Evolutionary conservation across 1,140 invertebrate species (phyloP).

Genomic region (Drosophila lacertosa): DNA sequence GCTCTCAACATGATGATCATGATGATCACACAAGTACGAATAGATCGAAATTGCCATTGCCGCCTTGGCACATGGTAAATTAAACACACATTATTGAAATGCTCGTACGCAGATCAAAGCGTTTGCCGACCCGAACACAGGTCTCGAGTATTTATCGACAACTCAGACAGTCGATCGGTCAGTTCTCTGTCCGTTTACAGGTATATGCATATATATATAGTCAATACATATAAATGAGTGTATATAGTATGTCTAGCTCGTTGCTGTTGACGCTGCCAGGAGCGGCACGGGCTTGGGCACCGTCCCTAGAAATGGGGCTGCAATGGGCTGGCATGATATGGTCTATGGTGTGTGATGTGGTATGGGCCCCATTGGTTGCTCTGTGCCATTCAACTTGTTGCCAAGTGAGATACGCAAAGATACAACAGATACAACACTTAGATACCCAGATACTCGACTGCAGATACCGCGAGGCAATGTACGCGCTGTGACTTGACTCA

Average conservation of each 20-base stretch:
- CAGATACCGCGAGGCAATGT: slow-evolving; percentile 29
- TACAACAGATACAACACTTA: slow-evolving; percentile 33
- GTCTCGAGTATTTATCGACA: slow-evolving; percentile 50
- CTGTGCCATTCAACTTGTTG: slow-evolving; percentile 69
- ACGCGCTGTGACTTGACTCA: slow-evolving; percentile 10
- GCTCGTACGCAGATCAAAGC: slow-evolving; percentile 43
- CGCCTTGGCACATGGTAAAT: slow-evolving; percentile 40
- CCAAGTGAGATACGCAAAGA: slow-evolving; percentile 59
- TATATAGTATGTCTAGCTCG: slow-evolving; percentile 14
- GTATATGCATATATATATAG: slow-evolving; percentile 10
- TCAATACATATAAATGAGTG: slow-evolving; percentile 1
- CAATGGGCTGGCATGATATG: slow-evolving; percentile 1
- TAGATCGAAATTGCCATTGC: slow-evolving; percentile 18
- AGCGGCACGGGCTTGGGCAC: slow-evolving; percentile 10
- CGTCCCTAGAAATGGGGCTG: slow-evolving; percentile 24
- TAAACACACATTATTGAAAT: slow-evolving; percentile 32
- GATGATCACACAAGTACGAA: not conserved
- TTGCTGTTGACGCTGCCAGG: slow-evolving; percentile 33
- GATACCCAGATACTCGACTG: slow-evolving; percentile 28
- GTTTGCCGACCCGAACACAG: slow-evolving; percentile 29
- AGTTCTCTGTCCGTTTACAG: slow-evolving; percentile 35
- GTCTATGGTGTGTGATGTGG: not conserved
- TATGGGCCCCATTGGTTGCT: slow-evolving; percentile 15
- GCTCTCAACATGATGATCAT: not conserved
- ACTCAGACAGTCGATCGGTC: slow-evolving; percentile 49